Conservation (phyloP, 2,888 invertebrate genomes). For the Sminthurides aquaticus region DNA sequence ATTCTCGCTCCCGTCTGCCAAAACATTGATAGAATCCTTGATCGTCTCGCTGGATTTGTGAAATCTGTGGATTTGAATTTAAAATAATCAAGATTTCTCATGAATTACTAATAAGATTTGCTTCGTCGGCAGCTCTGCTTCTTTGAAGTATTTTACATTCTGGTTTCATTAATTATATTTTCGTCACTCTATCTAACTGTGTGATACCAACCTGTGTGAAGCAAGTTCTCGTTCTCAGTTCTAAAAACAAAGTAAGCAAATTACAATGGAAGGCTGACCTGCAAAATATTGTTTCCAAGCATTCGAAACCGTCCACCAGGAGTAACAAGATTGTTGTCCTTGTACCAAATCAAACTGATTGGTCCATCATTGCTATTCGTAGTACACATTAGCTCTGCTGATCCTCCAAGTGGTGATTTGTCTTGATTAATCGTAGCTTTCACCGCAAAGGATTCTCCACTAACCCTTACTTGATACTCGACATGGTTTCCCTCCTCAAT, state of each 20-base stretch:
- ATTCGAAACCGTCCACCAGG: slow-evolving; percentile 39
- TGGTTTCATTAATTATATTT: no score
- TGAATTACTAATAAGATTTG: no score
- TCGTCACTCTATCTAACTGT: no score
- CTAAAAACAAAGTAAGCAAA: no score
- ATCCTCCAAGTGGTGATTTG: slow-evolving; percentile 37
- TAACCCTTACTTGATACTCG: slow-evolving; percentile 39
- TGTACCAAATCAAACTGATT: slow-evolving; percentile 67
- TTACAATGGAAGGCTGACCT: no score
- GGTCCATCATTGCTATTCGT: slow-evolving; percentile 66
- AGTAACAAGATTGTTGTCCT: slow-evolving; percentile 40
- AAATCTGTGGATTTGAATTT: slow-evolving; percentile 31
- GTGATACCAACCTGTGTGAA: no score
- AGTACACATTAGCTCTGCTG: slow-evolving; percentile 35
- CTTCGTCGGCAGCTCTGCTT: no score
- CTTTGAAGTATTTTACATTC: no score
- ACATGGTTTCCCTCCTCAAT: slow-evolving; percentile 27
- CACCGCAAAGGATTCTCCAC: slow-evolving; percentile 32
- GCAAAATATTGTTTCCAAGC: slow-evolving; percentile 37
- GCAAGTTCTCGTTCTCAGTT: no score
- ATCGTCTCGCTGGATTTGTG: slow-evolving; percentile 39
- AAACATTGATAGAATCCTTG: slow-evolving; percentile 40
- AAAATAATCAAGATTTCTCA: slow-evolving; percentile 8
- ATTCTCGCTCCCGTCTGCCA: slow-evolving; percentile 33
- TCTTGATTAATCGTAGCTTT: slow-evolving; percentile 36